These are phyloP conservation scores for Grallaria varia DNA, from an alignment of 2,113 vertebrate genomes.

Conservation along the genomic window DNA sequence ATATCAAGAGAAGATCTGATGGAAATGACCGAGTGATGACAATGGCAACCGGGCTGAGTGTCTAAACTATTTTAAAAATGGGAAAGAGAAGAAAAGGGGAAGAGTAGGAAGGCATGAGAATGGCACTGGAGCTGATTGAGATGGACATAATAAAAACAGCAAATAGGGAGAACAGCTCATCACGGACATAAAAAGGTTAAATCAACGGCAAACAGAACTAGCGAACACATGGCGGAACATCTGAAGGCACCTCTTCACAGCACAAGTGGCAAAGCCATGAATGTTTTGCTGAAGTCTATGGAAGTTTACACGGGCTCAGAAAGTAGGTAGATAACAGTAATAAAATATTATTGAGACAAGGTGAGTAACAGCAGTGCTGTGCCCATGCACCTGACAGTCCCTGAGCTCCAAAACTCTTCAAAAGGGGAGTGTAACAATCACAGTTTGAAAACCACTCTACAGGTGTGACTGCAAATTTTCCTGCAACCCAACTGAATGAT, in stretches of 20 bases:
- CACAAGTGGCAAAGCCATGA: neutral
- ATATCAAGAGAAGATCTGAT: neutral
- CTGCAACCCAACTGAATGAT: neutral
- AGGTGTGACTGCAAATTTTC: neutral
- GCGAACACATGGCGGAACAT: fast-evolving
- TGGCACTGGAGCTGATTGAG: neutral
- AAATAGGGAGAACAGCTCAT: neutral
- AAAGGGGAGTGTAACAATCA: neutral
- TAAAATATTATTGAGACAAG: neutral
- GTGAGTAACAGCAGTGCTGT: neutral
- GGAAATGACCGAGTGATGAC: neutral
- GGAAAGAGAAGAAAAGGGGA: neutral
- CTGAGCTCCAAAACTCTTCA: neutral
- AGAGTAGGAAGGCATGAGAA: neutral
- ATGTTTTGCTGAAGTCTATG: neutral
- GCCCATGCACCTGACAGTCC: neutral
- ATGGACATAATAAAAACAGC: neutral
- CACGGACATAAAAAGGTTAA: neutral
- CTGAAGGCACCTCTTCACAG: fast-evolving
- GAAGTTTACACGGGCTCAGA: neutral
- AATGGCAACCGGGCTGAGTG: neutral
- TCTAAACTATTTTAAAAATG: neutral
- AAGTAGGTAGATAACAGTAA: neutral
- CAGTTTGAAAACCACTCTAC: neutral
- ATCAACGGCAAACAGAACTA: neutral